A percentile compares a stretch with the other conserved stretches of the same genome.
Conservation (phyloP, 2,888 invertebrate species). For the Pheosia gnoma region DNA sequence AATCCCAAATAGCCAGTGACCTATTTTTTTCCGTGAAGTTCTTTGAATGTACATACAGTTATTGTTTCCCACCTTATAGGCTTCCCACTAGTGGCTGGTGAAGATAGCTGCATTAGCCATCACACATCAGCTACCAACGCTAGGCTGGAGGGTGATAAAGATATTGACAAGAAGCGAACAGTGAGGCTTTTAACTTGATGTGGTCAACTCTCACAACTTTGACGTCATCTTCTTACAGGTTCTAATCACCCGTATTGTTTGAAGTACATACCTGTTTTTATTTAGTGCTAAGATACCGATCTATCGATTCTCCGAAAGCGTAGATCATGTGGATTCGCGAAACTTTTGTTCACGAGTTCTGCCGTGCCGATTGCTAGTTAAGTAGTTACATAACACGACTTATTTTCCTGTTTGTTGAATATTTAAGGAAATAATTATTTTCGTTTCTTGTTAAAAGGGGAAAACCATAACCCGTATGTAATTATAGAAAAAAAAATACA, state of each 20-base stretch:
- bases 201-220: too few species aligned
- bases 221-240: too few species aligned
- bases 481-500: background rate
- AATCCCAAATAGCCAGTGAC: too few species aligned
- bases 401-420: constrained; percentile 1
- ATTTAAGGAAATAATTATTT: background rate
- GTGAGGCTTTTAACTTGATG: too few species aligned
- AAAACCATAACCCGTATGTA: background rate
- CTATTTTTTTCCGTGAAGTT: too few species aligned
- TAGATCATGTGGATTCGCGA: background rate
- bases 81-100: too few species aligned
- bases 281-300: constrained; percentile 17
- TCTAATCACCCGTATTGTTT: background rate
- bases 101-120: too few species aligned
- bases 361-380: background rate
- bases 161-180: too few species aligned
- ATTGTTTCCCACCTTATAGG: too few species aligned
- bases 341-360: background rate
- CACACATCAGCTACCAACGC: too few species aligned
- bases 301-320: background rate
- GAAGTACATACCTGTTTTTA: background rate
- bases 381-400: background rate
- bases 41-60: too few species aligned
- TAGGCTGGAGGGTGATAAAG: too few species aligned
- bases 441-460: background rate